phyloP scores from a whole-genome alignment of 2,797 vertebrate genomes.

The Amblyraja radiata region DNA sequence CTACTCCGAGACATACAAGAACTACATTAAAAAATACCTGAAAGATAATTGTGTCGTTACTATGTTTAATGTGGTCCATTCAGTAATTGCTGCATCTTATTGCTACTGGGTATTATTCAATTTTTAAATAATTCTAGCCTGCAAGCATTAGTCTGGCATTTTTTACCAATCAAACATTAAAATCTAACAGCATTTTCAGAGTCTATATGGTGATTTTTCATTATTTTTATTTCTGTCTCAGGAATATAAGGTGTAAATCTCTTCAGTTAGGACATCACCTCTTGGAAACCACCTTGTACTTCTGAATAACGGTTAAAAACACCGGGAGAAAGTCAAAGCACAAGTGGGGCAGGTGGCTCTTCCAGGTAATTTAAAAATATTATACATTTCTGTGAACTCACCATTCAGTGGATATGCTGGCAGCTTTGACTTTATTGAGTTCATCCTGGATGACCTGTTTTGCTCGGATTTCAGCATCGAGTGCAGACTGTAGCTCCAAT shows the following conservation, averaged over 20 bases:
- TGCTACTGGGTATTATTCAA: neutral
- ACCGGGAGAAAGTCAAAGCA: neutral
- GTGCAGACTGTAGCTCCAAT: conserved; percentile 88
- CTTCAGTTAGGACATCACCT: neutral
- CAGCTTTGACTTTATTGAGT: conserved; percentile 89
- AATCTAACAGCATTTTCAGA: neutral
- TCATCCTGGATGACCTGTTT: conserved; percentile 95
- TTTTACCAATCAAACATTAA: neutral
- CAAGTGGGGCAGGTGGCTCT: neutral
- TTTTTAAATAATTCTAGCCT: neutral
- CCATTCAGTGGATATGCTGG: conserved; percentile 89
- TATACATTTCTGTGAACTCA: conserved; percentile 49
- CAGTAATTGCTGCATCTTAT: neutral
- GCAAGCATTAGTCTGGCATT: neutral
- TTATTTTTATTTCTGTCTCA: neutral
- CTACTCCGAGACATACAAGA: neutral
- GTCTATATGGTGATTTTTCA: neutral
- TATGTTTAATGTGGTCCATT: neutral
- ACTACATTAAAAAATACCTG: neutral
- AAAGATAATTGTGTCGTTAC: neutral
- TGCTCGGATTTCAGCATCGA: conserved; percentile 93
- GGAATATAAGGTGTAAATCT: neutral
- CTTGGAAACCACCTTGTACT: neutral
- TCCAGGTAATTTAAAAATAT: too few relatives aligned
- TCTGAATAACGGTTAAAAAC: neutral